Base-by-base conservation (phyloP, 2,888 invertebrate genomes). In the Drosophila stalkeri region DNA sequence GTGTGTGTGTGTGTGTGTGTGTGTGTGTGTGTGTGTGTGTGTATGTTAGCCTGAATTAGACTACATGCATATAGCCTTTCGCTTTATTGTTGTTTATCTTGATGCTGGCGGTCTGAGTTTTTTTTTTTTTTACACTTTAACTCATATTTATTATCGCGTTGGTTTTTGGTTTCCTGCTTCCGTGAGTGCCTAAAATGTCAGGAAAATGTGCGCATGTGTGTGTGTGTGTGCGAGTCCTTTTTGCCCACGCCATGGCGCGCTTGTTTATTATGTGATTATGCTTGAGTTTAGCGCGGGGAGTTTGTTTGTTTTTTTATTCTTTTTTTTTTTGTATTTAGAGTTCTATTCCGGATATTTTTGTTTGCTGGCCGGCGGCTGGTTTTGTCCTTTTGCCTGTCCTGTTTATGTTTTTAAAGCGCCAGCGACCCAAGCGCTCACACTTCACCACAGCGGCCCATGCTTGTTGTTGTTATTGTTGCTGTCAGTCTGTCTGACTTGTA, bases 241-340 rank as follows among this genome's bases (percentile, higher is more conserved):
- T 76, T 54, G 69, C 63, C 67, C 64, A 47, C 68, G 60, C 43
- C 65, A 37, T 60, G 64, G 27, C 52, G 33, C 52, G 67, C 70
- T 81, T 87, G 77, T 87, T 87, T 87, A 87, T 87, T 87, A 87
- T 87, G 86, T 90, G 86, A 87, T 87, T 87, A 87, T 85, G 89
- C 89, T 72, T 65, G 72, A 90, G 72, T 84, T 77, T 77, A 86
- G 81, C 70, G 59, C 52, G 51, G 60, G 57, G 68, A 59, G 61
- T 49, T 59, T 69, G 51, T 35, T 27, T 11, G 11, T 49, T 59
- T 67, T 59, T 56, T 27, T 16, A 23, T 47, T 35, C 20, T 55
- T 20, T 54, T 51, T 7, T 44, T 51, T 46, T 54, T 61, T n/a
- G 8, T 46, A 57, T 64, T 61, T 60, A 18, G 23, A 27, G 47